phyloP scores from a whole-genome alignment of 2,113 vertebrate genomes.

The Sinocyclocheilus anophthalmus region DNA sequence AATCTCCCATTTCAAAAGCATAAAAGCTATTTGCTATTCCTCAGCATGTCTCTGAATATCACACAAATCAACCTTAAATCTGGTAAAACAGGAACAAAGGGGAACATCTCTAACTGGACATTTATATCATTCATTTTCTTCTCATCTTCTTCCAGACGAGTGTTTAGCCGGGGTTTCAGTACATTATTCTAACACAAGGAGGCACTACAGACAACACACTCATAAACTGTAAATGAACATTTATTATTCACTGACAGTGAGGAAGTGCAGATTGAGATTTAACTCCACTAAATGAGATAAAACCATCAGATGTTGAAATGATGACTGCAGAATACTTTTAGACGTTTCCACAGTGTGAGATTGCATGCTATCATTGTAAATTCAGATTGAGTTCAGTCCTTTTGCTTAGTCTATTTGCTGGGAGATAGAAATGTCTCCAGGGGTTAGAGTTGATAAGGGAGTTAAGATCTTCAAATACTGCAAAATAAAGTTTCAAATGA shows the following conservation, averaged over 20 bases:
- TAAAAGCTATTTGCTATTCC: not conserved
- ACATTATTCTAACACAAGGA: not conserved
- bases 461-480: not conserved
- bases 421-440: slow-evolving; percentile 18
- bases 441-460: slow-evolving; percentile 7
- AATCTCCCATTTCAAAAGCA: not conserved
- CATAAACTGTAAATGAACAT: not conserved
- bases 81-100: not conserved
- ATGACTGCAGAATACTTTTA: not conserved
- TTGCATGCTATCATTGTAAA: not conserved
- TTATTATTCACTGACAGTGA: slow-evolving; percentile 5
- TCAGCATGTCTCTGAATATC: not conserved
- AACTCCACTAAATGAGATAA: slow-evolving; percentile 14
- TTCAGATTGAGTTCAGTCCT: not conserved
- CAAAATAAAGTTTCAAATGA: slow-evolving; percentile 9
- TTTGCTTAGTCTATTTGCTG: slow-evolving; percentile 13
- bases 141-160: not conserved
- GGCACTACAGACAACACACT: slow-evolving; percentile 28
- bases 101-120: not conserved
- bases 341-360: not conserved
- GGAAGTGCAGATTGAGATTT: not conserved
- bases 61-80: not conserved
- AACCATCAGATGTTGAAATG: not conserved
- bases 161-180: not conserved
- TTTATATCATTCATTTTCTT: not conserved